A percentile compares a stretch with the other conserved stretches of the same genome.
Conservation (phyloP, 2,113 vertebrate species). For the Numida meleagris region DNA sequence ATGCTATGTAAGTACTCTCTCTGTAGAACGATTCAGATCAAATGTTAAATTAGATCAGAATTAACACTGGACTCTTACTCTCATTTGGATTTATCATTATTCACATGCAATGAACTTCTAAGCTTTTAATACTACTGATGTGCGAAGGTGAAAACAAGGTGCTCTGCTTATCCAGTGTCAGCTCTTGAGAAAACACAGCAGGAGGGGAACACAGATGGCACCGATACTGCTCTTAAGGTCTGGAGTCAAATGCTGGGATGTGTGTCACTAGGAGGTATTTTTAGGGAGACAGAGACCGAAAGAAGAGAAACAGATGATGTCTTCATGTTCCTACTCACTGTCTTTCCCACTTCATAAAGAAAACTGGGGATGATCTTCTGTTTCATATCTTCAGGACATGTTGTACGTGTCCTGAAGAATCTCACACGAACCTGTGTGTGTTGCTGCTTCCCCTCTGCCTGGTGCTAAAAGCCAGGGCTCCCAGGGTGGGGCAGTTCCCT, state of each 20-base stretch:
- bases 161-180: background rate
- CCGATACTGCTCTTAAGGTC: background rate
- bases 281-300: background rate
- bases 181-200: background rate
- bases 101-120: background rate
- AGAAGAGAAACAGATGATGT: background rate
- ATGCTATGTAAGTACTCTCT: background rate
- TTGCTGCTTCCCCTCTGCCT: background rate
- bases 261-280: slow-evolving; percentile 1
- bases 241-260: background rate
- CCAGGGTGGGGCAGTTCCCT: background rate
- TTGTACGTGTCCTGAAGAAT: background rate
- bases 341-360: background rate
- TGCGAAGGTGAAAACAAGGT: background rate
- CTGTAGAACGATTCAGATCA: background rate
- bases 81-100: background rate
- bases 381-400: background rate
- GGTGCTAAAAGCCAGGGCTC: too few species aligned
- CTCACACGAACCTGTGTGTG: background rate
- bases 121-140: background rate
- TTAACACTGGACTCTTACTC: background rate
- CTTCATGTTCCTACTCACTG: background rate
- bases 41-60: background rate
- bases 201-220: background rate
- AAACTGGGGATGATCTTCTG: background rate